A percentile compares a stretch with the other conserved stretches of the same genome.
Evolutionary conservation across 2,113 vertebrate genomes (phyloP).

Genomic region (Arizona elegans): DNA sequence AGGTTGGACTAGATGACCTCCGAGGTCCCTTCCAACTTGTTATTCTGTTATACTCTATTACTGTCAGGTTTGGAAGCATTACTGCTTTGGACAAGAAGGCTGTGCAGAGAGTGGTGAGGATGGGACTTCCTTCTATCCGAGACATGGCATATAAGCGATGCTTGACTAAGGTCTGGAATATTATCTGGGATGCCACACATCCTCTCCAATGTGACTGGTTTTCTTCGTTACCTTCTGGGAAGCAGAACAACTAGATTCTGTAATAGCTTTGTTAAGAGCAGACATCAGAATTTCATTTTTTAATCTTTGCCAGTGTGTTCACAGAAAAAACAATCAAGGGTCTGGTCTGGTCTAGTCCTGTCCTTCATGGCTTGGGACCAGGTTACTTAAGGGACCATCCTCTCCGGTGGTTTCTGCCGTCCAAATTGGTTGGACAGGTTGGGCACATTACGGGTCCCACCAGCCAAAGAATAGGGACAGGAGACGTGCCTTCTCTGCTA

Average conservation of each 20-base stretch:
- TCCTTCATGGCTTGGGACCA: not conserved
- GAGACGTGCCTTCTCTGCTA: not conserved
- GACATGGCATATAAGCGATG: not conserved
- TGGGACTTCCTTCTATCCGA: not conserved
- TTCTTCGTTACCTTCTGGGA: not conserved
- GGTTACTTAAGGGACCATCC: not conserved
- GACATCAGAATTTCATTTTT: not conserved
- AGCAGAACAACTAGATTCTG: not conserved
- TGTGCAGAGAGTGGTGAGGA: not conserved
- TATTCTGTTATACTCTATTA: no score
- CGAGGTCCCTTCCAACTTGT: no score
- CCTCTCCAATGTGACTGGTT: not conserved
- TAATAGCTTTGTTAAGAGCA: not conserved
- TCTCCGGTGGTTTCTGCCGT: not conserved
- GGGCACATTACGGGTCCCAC: not conserved
- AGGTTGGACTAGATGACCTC: no score
- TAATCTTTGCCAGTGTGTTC: not conserved
- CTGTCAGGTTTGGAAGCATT: not conserved
- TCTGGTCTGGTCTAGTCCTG: no score
- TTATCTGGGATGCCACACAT: not conserved
- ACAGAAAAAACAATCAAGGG: not conserved
- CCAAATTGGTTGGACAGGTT: not conserved
- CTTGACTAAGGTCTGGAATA: not conserved
- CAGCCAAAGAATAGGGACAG: not conserved
- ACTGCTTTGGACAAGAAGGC: not conserved